Percentiles rank a stretch among this genome's conserved stretches.
These are phyloP conservation scores for Phytoseiulus persimilis DNA, from an alignment of 2,888 invertebrate species.

Conservation along the genomic window DNA sequence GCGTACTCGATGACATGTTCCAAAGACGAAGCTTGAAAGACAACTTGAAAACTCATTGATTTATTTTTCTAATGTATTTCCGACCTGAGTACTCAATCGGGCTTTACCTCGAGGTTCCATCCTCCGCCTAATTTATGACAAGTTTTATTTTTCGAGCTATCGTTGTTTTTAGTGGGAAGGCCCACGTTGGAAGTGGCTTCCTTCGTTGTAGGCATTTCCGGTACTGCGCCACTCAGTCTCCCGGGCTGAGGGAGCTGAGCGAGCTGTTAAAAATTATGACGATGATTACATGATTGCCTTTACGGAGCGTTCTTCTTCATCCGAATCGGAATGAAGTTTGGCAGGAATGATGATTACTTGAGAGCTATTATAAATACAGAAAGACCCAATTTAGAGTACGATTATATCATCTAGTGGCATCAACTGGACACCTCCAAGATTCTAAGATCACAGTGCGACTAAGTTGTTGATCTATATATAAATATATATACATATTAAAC, in stretches of 20 bases:
- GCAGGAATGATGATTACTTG: neutral
- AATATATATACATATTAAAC: slow-evolving; percentile 31
- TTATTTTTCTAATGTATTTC: neutral
- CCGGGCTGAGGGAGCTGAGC: neutral
- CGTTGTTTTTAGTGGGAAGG: neutral
- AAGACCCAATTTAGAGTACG: neutral
- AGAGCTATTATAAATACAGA: neutral
- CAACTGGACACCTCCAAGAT: neutral
- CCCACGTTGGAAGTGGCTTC: too few species aligned
- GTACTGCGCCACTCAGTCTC: neutral
- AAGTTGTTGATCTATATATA: slow-evolving; percentile 24
- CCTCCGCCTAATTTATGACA: neutral
- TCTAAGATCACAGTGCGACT: neutral
- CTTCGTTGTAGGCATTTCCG: neutral
- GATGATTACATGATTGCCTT: neutral
- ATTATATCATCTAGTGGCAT: neutral
- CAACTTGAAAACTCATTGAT: neutral
- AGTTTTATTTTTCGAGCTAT: neutral
- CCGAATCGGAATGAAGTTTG: neutral
- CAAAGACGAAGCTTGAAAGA: neutral
- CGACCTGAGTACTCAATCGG: neutral
- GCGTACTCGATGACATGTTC: neutral
- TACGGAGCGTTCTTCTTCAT: neutral
- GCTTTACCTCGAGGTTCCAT: neutral
- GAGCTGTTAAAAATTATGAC: neutral